Evolutionary conservation across 2,113 vertebrate genomes (phyloP), one percentile per base, ranked within the genome.

Genomic region (Fulica atra): DNA sequence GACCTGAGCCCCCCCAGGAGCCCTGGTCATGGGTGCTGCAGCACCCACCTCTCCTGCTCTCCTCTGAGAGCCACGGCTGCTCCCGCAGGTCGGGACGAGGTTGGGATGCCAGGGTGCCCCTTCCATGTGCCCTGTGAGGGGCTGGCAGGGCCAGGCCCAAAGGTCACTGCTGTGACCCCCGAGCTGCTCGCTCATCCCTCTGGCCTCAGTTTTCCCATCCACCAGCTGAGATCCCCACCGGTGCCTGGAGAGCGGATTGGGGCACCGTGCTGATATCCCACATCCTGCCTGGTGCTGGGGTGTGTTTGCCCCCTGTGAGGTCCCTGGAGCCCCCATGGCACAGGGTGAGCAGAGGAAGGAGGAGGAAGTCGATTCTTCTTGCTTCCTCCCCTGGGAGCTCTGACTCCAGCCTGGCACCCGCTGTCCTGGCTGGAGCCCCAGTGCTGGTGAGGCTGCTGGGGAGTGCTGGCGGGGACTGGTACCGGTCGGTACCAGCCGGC

Each of bases 201-300:
- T 14, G 42, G 7, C 40, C 50, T 60, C 42, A 3, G 46, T 61
- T 50, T 57, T 44, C 77, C 70, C 23, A n/a, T 13, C 65, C 15
- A 33, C 35, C 31, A 2, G 46, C 33, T 5, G 0, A 53, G 11
- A 40, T n/a, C 68, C 40, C 28, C 1, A 0, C 6, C 2, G 2
- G 31, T n/a, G 40, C 28, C 3, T 23, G 48, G 48, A 48, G 48
- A 48, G 48, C 19, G 7, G 21, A 1, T 4, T 16, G 40, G 59
- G 11, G 4, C 21, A 6, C 25, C 0, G 0, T 2, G 31, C 9
- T 28, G 69, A 4, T 17, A 3, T 23, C 17, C 23, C 3, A 0
- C 2, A 21, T 35, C 33, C 44, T 8, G n/a, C 38, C 42, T 4
- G 4, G 17, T 6, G 48, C 40, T 8, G 61, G 53, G 53, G 0